These are phyloP conservation scores for Monomorium pharaonis DNA, from an alignment of 1,140 invertebrate species.

Conservation along the genomic window DNA sequence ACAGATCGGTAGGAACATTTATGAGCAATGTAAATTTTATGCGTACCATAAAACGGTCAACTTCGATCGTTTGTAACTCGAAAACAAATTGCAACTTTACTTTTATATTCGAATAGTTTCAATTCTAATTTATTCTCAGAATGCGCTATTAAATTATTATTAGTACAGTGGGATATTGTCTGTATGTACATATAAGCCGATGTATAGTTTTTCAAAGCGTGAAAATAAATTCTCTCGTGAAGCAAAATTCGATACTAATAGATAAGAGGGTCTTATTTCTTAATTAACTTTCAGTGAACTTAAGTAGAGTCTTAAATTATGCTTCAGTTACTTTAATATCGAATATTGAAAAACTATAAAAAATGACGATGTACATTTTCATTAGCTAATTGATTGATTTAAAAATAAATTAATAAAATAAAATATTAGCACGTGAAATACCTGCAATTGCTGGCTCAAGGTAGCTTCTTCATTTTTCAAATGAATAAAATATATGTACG, in stretches of 20 bases:
- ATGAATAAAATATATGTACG: background rate
- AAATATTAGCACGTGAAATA: background rate
- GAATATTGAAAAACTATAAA: conserved; percentile 18
- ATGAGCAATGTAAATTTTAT: background rate
- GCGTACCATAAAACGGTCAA: background rate
- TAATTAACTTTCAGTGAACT: conserved; percentile 24
- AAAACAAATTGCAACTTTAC: background rate
- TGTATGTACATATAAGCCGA: background rate
- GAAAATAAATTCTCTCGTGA: background rate
- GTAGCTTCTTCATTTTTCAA: background rate
- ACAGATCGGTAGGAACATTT: background rate
- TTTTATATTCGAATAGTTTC: background rate
- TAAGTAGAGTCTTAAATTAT: conserved; percentile 20
- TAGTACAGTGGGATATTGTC: background rate
- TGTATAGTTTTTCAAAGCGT: background rate
- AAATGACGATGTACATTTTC: background rate
- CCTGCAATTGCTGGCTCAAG: background rate
- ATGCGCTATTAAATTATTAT: background rate
- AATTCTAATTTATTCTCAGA: background rate
- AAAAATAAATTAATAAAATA: too few relatives aligned
- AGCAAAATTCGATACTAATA: background rate
- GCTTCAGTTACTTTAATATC: conserved; percentile 22
- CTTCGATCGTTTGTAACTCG: background rate
- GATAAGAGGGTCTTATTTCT: background rate
- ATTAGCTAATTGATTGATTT: conserved; percentile 13